Conservation (phyloP, 2,888 invertebrate species). For the Cephus rjabovi region DNA sequence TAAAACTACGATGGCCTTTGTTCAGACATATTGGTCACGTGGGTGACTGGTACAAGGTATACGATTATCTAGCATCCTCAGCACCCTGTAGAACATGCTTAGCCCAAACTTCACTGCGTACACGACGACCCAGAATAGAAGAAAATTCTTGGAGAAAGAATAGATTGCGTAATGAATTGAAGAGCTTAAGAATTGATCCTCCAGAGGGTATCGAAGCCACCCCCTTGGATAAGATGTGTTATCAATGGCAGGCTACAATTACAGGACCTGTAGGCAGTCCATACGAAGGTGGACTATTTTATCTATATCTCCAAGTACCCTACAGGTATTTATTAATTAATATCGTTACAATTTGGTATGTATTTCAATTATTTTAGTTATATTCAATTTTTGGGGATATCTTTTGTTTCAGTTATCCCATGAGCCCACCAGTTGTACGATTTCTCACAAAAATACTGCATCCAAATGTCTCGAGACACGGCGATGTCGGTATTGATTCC, state of each 20-base stretch:
- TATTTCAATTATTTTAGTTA: background rate
- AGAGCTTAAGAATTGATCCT: constrained; percentile 79
- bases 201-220: constrained; percentile 88
- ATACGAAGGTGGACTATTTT: constrained; percentile 94
- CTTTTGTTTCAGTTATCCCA: constrained; percentile 76
- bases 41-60: constrained; percentile 84
- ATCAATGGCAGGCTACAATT: constrained; percentile 95
- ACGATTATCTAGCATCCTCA: constrained; percentile 68
- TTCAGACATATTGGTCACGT: constrained; percentile 80
- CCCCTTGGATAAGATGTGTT: constrained; percentile 83
- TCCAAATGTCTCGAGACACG: constrained; percentile 94
- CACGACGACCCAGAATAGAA: constrained; percentile 73
- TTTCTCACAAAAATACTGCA: constrained; percentile 94
- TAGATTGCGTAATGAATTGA: constrained; percentile 81
- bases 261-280: constrained; percentile 93
- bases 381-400: background rate
- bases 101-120: constrained; percentile 81
- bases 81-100: constrained; percentile 85
- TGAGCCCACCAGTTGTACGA: constrained; percentile 90
- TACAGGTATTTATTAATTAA: constrained; percentile 71
- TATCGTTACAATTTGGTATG: background rate
- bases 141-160: constrained; percentile 87
- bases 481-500: constrained; percentile 95
- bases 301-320: constrained; percentile 90
- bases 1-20: constrained; percentile 86